Evolutionary conservation across 2,888 invertebrate genomes (phyloP), one percentile per base, ranked within the genome.

Genomic region (Sminthurinus aureus): DNA sequence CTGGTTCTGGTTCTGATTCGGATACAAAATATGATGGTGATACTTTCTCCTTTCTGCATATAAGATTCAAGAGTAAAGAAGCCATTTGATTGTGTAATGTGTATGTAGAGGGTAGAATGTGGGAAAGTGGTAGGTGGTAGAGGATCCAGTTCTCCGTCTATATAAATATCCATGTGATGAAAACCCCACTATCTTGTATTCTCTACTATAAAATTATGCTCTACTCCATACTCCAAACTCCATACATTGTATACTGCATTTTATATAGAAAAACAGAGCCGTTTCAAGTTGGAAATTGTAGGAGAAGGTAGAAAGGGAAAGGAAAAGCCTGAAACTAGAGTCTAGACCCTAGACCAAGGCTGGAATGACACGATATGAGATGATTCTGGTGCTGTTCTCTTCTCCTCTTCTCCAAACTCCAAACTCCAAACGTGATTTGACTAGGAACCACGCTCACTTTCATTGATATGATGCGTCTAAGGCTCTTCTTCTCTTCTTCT

Each of bases 381-480:
- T 80, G 50, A 71, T 71, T 80, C 80, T 80, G 38, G 71, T 73
- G 51, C 80, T 80, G 71, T 80, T 80, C 71, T 52, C 24, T 22
- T n/a, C n/a, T 6, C 6, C 38, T 38, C 6, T 6, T 38, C 6
- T 38, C 38, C 38, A 38, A 38, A 38, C 6, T 38, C 38, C 38
- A 38, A 38, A 38, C 22, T n/a, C 79, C 20, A 22, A 73, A 80
- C 80, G 80, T 80, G 80, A 80, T 69, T 18, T 12, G 80, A 80
- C 26, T 71, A 66, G 18, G 77, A 77, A 22, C 79, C n/a, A 20
- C 22, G 18, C 38, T 64, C 79, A 38, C 66, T 71, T 69, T 26
- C 38, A 38, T 79, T 38, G n/a, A 38, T 15, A 26, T 79, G n/a
- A 50, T 22, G 24, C 18, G 58, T 38, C 80, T 85, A 64, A 78